Percentiles rank a stretch among this genome's conserved stretches.
phyloP scores from a whole-genome alignment of 2,113 vertebrate species.

The Egretta garzetta region DNA sequence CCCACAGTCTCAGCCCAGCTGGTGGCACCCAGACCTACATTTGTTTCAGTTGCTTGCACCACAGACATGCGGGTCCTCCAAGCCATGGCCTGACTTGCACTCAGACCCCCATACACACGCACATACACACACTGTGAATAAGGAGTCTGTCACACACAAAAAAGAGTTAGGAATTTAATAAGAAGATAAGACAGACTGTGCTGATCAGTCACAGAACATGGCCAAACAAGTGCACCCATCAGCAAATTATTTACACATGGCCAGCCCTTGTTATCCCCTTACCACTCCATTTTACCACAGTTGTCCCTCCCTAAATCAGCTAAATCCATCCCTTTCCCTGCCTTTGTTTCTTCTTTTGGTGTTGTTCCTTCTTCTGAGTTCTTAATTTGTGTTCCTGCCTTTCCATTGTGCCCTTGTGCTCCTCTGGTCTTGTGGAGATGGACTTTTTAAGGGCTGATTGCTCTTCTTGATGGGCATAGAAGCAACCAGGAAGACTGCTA shows the following conservation, averaged over 20 bases:
- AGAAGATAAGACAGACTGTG: neutral
- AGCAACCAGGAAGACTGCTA: neutral
- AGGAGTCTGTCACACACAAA: neutral
- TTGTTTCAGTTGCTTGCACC: neutral
- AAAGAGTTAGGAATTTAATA: neutral
- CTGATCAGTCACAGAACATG: neutral
- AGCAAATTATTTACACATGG: neutral
- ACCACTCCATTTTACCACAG: neutral
- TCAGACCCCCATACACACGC: neutral
- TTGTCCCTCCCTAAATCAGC: neutral
- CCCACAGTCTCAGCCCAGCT: neutral
- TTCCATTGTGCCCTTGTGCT: neutral
- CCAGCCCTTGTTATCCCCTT: neutral
- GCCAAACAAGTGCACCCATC: neutral
- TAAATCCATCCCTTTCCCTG: neutral
- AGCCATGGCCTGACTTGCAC: neutral
- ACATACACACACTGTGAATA: neutral
- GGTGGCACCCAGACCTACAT: neutral
- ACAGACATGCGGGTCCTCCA: neutral
- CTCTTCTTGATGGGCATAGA: neutral
- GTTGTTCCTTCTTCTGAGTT: neutral
- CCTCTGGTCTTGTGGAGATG: neutral
- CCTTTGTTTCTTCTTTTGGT: neutral
- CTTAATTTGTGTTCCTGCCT: neutral
- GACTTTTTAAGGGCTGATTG: neutral